Percentiles rank a stretch among this genome's conserved stretches.
phyloP scores from a whole-genome alignment of 2,797 vertebrate species.

The Stomatorhinus walkeri region DNA sequence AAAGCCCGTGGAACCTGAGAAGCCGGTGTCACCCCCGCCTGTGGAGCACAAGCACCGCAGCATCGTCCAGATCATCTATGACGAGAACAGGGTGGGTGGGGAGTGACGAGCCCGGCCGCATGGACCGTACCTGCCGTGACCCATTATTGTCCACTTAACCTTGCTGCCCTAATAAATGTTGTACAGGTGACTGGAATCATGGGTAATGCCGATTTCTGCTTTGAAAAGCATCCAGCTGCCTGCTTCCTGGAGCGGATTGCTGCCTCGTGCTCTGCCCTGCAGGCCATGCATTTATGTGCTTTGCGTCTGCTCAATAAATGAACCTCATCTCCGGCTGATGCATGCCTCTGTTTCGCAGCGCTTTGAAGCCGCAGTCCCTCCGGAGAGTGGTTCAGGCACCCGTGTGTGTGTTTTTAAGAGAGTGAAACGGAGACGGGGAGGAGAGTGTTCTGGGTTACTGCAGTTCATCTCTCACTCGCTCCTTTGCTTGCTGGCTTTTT shows the following conservation, averaged over 20 bases:
- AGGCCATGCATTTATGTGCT: neutral
- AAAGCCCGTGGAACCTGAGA: conserved; percentile 93
- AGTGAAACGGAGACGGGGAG: neutral
- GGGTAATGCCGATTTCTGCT: neutral
- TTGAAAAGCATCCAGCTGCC: neutral
- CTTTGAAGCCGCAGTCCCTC: neutral
- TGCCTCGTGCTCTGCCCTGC: neutral
- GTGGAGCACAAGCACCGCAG: conserved; percentile 98
- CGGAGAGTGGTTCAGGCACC: neutral
- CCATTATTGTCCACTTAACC: neutral
- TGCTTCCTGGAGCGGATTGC: neutral
- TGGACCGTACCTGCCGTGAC: neutral
- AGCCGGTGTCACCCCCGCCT: conserved; percentile 90
- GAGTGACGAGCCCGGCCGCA: neutral
- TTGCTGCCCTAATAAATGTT: neutral
- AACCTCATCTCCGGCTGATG: neutral
- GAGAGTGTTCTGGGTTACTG: conserved; percentile 44
- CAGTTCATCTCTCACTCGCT: conserved; percentile 48
- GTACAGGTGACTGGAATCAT: neutral
- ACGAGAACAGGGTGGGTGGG: conserved; percentile 87
- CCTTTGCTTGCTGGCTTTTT: conserved; percentile 32
- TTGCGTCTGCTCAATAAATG: neutral
- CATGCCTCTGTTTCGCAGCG: neutral
- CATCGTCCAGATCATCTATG: conserved; percentile 98
- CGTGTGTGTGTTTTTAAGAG: conserved; percentile 15